phyloP scores from a whole-genome alignment of 2,797 vertebrate species.

The Danio jaintianensis region DNA sequence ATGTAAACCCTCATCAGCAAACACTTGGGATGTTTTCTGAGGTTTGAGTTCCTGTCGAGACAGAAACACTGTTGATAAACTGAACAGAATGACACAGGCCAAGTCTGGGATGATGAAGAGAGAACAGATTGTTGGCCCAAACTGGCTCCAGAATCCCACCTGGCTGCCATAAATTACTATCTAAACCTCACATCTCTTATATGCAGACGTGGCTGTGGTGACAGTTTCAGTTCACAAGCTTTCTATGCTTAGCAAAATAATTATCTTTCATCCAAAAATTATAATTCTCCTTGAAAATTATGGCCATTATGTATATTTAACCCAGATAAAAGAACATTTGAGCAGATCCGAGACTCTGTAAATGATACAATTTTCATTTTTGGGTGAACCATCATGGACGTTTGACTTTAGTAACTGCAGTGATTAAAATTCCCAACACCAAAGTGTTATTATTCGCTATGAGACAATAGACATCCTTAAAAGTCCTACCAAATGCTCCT shows the following conservation, averaged over 20 bases:
- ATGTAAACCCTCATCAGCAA: neutral
- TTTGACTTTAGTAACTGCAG: neutral
- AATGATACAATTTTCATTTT: neutral
- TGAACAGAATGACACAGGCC: conserved; percentile 18
- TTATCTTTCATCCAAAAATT: neutral
- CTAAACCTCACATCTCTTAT: conserved; percentile 10
- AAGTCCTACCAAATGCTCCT: too few relatives aligned
- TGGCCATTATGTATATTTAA: neutral
- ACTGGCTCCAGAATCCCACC: conserved; percentile 35
- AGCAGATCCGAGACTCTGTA: neutral
- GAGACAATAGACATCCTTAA: too few relatives aligned
- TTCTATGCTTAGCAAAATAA: neutral
- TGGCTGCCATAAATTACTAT: conserved; percentile 51
- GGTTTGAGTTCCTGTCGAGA: conserved; percentile 23
- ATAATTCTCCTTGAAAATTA: neutral
- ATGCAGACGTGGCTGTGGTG: conserved; percentile 53
- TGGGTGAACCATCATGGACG: neutral
- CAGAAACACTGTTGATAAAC: conserved; percentile 27
- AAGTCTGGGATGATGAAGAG: conserved; percentile 42
- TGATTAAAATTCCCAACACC: neutral
- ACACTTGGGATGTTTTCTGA: conserved; percentile 18
- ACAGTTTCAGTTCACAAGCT: conserved; percentile 23
- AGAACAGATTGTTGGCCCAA: conserved; percentile 23
- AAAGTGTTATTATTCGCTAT: neutral
- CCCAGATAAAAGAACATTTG: neutral